Conservation (phyloP, 2,113 vertebrate genomes). For the Ptilonorhynchus violaceus region DNA sequence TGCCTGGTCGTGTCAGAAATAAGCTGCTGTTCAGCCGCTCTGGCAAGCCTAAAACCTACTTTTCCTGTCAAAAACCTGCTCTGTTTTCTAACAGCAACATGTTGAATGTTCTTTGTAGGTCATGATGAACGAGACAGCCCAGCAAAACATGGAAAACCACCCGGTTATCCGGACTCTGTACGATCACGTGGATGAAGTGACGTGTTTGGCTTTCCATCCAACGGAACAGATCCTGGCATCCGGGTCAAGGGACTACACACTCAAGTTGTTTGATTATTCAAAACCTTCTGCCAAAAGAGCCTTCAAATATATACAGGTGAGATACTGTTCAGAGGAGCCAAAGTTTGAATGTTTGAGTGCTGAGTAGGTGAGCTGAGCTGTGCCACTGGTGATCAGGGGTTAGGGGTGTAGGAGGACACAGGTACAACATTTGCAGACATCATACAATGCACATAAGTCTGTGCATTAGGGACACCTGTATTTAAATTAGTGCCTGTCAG, state of each 20-base stretch:
- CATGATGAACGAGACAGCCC: slow-evolving; percentile 99
- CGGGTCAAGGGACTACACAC: slow-evolving; percentile 94
- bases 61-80: background rate
- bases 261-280: slow-evolving; percentile 98
- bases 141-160: slow-evolving; percentile 99
- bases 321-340: background rate
- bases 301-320: slow-evolving; percentile 98
- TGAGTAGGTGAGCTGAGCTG: background rate
- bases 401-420: background rate
- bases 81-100: background rate
- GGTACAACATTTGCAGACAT: background rate
- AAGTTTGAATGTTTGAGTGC: background rate
- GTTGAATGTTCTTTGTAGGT: slow-evolving; percentile 75
- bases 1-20: background rate
- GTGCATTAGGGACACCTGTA: background rate
- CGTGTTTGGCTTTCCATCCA: slow-evolving; percentile 94
- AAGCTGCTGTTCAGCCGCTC: background rate
- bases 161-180: slow-evolving; percentile 96
- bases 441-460: background rate
- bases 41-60: background rate
- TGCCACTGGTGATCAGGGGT: background rate
- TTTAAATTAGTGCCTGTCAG: background rate
- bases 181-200: slow-evolving; percentile 97
- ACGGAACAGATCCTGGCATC: slow-evolving; percentile 96
- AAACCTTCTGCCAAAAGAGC: slow-evolving; percentile 98